phyloP scores from a whole-genome alignment of 2,888 invertebrate genomes.

The Holacanthella duospinosa region DNA sequence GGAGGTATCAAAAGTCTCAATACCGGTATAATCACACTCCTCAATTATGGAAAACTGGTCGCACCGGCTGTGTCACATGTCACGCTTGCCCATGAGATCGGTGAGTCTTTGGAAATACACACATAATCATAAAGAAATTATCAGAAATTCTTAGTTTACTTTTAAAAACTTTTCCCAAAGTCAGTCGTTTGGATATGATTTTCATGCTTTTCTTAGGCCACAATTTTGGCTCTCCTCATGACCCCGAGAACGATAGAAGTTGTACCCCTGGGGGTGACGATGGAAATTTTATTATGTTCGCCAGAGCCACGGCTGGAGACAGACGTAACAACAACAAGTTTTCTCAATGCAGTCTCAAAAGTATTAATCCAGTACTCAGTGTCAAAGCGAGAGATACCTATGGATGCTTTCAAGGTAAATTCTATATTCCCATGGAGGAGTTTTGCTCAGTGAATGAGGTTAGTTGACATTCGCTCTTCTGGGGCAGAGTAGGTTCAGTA shows the following conservation, averaged over 20 bases:
- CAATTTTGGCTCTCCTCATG: conserved; percentile 96
- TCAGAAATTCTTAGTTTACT: too few relatives aligned
- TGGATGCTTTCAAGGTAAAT: conserved; percentile 78
- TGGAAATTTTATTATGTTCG: conserved; percentile 99
- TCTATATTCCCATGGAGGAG: too few relatives aligned
- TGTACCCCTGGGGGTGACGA: conserved; percentile 91
- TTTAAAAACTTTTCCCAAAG: too few relatives aligned
- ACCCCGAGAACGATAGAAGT: conserved; percentile 62
- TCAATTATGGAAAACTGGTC: conserved; percentile 96
- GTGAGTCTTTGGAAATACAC: too few relatives aligned
- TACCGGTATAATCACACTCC: conserved; percentile 92
- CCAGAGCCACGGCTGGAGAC: conserved; percentile 94
- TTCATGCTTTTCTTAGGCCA: conserved; percentile 52
- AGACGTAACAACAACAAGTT: conserved; percentile 96
- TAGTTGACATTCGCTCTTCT: too few relatives aligned
- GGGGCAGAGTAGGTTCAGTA: too few relatives aligned
- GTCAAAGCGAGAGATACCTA: conserved; percentile 78
- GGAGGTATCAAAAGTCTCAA: conserved; percentile 88
- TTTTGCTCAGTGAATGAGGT: too few relatives aligned
- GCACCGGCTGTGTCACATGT: conserved; percentile 97
- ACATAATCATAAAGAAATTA: too few relatives aligned
- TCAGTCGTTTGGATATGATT: too few relatives aligned
- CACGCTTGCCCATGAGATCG: conserved; percentile 97
- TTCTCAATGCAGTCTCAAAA: conserved; percentile 83
- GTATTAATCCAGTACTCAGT: conserved; percentile 83